Evolutionary conservation across 2,888 invertebrate species (phyloP).

Genomic region (Synergus itoensis): DNA sequence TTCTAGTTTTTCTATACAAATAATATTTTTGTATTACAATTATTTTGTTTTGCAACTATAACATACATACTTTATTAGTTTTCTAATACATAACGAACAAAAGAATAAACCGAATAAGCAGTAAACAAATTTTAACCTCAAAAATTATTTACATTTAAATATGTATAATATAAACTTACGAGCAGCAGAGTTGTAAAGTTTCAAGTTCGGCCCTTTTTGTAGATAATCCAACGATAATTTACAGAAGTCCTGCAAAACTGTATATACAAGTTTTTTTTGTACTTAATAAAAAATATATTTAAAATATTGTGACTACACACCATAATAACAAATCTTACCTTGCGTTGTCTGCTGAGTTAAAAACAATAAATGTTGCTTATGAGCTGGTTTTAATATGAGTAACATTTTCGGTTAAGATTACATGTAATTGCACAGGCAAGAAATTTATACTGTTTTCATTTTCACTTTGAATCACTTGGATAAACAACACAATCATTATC

Average conservation of each 20-base stretch:
- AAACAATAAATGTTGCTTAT: conserved; percentile 81
- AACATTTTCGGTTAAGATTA: conserved; percentile 51
- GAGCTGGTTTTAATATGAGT: conserved; percentile 78
- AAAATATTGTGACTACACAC: background rate
- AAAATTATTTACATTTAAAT: conserved; percentile 5
- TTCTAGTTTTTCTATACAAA: conserved; percentile 80
- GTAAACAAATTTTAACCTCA: background rate
- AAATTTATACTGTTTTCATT: background rate
- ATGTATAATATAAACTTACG: conserved; percentile 75
- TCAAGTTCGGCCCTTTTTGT: conserved; percentile 83
- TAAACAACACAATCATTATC: too few relatives aligned
- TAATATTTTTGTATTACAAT: background rate
- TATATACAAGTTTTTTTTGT: conserved; percentile 38
- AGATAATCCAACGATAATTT: conserved; percentile 84
- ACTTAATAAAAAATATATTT: conserved; percentile 43
- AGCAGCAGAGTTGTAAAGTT: conserved; percentile 82
- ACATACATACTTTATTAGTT: too few relatives aligned
- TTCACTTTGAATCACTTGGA: background rate
- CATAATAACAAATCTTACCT: conserved; percentile 74
- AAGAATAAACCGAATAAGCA: background rate
- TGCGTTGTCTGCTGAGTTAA: conserved; percentile 79
- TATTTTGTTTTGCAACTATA: background rate
- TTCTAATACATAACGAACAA: too few relatives aligned
- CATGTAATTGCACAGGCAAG: background rate
- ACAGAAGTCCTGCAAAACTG: conserved; percentile 86